Base-by-base conservation (phyloP, 2,797 vertebrate species). In the Ptychobarbus kaznakovi region DNA sequence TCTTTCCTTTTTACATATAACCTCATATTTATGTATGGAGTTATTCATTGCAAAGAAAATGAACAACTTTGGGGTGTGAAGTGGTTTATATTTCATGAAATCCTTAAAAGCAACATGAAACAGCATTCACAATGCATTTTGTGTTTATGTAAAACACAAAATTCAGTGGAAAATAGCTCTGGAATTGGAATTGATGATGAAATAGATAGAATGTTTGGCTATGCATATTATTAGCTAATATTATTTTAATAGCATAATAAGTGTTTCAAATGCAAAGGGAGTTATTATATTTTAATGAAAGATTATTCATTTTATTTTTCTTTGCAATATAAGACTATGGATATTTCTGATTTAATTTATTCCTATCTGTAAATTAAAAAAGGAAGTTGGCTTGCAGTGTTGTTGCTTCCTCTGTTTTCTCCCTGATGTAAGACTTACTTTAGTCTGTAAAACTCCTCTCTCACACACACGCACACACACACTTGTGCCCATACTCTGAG, bases 61-160 rank as follows among this genome's bases (percentile, higher is more conserved):
- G 7, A 82, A 74, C 20, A 4, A 4, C 35, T 13, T 22, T 83
- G 20, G 40, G 49, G 56, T 22, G 16, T 3, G 7, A 83, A 28
- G n/a, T 42, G n/a, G 16, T 77, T 53, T 7, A 66, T 22, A 68
- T 76, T 66, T 68, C 2, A 76, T 83, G 42, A 51, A 22, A 18
- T 65, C 13, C 38, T 51, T 38, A 65, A 35, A 75, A 22, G 51
- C 32, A 76, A 66, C 72, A 83, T 28, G 58, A 83, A 83, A 76
- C 58, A 9, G 72, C 25, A 83, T 83, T 75, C 15, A 66, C 25
- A 49, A 75, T 66, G 44, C 28, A 15, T 76, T 76, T 65, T 1
- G 9, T 65, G 70, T 65, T 75, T 51, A 16, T 7, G 28, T 35
- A 56, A 73, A 82, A 46, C 6, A n/a, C 8, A 15, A 73, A 18